Base-by-base conservation (phyloP, 37 sponge, comb jelly and placozoan species). In the Tethya wilhelma region DNA sequence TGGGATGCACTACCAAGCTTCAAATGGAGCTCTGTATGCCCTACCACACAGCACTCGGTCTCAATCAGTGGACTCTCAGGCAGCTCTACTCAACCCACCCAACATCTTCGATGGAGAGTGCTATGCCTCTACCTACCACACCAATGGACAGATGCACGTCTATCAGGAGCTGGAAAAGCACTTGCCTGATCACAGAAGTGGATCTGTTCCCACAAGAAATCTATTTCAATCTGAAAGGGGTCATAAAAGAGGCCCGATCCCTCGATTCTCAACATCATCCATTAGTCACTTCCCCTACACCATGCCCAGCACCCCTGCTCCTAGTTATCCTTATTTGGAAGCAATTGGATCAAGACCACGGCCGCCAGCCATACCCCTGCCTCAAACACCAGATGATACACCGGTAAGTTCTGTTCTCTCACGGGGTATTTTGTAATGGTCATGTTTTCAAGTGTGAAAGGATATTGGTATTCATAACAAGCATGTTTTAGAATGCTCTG, bases 61-160 rank as follows among this genome's bases (percentile, higher is more conserved):
- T 6, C 29, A 59, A 25, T 7, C 58, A 46, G 12, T 37, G 22
- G 41, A 12, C 2, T 53, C 34, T 33, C 39, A 32, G 23, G 20
- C 58, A 56, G 32, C 32, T 44, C 44, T 19, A 20, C 7, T 59
- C 29, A 7, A 64, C 4, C 53, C 53, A 49, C 6, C 6, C 7
- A 11, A 69, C 20, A 12, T 22, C 20, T 44, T 49, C 46, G 79
- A 66, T 37, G 66, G 65, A 14, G 46, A 63, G 36, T 67, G 55
- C 69, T 75, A 84, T 75, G 69, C 84, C 11, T 42, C 76, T 40
- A 57, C 76, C 56, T 84, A 84, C 59, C 58, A 74, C 20, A 30
- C 67, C 2, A 65, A 65, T 31, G 84, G 84, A 0, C 19, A 74
- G 41, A 7, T 29, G 1, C 83, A 83, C 40, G 46, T 49, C 4